A percentile compares a stretch with the other conserved stretches of the same genome.
Evolutionary conservation across 2,888 invertebrate genomes (phyloP).

Genomic region (Candidula unifasciata): DNA sequence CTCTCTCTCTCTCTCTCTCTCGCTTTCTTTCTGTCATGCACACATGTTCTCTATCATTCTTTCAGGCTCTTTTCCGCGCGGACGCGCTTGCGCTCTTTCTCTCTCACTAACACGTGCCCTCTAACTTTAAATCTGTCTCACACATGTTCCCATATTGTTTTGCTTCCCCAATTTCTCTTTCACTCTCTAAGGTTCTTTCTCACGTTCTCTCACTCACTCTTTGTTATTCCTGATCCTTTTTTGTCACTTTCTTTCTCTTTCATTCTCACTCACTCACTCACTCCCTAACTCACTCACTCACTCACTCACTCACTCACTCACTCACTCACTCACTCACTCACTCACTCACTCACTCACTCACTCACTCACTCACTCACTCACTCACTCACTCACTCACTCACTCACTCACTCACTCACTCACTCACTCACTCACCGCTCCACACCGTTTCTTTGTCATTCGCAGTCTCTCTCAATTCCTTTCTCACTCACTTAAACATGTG

Average conservation of each 20-base stretch:
- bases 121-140: too few species aligned
- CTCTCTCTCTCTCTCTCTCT: background rate
- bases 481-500: constrained; percentile 3
- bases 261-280: background rate
- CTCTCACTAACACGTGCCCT: too few species aligned
- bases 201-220: constrained; percentile 17
- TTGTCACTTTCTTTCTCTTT: constrained; percentile 34
- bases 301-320: background rate
- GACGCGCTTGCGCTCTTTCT: too few species aligned
- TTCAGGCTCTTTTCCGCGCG: too few species aligned
- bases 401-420: constrained; percentile 9
- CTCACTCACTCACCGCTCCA: background rate
- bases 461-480: constrained; percentile 6
- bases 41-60: too few species aligned
- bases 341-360: constrained; percentile 26
- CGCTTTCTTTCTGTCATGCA: too few species aligned
- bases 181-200: background rate
- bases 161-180: background rate
- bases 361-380: constrained; percentile 22
- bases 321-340: constrained; percentile 14
- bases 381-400: constrained; percentile 1
- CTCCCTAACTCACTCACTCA: constrained; percentile 28
- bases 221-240: constrained; percentile 14
- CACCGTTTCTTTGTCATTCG: constrained; percentile 18
- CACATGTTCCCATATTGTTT: constrained; percentile 11